Base-by-base conservation (phyloP, 2,113 vertebrate species). In the Phainopepla nitens region DNA sequence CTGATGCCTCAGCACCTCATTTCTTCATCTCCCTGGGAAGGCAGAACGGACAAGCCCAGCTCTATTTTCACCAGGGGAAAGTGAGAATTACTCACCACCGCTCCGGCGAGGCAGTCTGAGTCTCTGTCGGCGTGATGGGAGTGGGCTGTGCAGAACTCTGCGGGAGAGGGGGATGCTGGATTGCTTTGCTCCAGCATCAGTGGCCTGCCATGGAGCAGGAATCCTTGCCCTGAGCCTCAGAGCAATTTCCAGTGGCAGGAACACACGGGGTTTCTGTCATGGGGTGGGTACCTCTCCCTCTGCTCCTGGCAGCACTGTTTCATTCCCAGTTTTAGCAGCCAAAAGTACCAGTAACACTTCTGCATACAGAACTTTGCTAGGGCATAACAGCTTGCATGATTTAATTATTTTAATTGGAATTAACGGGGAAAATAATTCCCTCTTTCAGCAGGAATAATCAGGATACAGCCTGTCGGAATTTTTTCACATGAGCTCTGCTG, bases 351-450 rank as follows among this genome's bases (percentile, higher is more conserved):
- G 5, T 29, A 53, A 27, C 17, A 31, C 24, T 70, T 15, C 15
- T 17, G 35, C 24, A 8, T 53, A 35, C 39, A 36, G 66, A 85
- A 77, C 53, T 78, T 83, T 42, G 39, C 64, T 94, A 49, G 61
- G n/a, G 66, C 62, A 70, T 44, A 58, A 47, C 53, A 68, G 45
- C 61, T 85, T 77, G 50, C 79, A 47, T 50, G 57, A 35, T 73
- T 57, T 93, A 94, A 94, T 96, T 80, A 82, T 90, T 95, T 95
- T 95, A 91, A 88, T 93, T 95, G 75, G 75, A 94, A 91, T 93
- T 94, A 95, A 62, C 39, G 45, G 56, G 35, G 35, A 70, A 86
- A 87, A 73, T 95, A 80, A 85, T 93, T 93, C 75, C 68, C 19
- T 82, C 50, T 91, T 96, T 66, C 29, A 76, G 45, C 20, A 66